These are phyloP conservation scores for Alauda arvensis DNA, from an alignment of 2,797 vertebrate species.

Conservation along the genomic window DNA sequence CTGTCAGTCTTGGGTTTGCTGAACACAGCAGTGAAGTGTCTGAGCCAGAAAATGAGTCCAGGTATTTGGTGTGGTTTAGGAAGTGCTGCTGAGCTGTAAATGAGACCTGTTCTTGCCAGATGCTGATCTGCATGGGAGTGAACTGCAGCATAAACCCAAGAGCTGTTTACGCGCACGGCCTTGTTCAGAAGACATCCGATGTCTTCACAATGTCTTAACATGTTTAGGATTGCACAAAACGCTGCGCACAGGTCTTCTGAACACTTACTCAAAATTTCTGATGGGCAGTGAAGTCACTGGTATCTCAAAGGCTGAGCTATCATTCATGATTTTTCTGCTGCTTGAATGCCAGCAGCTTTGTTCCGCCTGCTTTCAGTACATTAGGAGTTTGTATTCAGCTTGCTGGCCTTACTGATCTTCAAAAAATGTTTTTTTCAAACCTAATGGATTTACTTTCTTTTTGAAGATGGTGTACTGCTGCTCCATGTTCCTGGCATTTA, in stretches of 20 bases:
- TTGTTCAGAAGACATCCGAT: not conserved
- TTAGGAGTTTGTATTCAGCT: conserved; percentile 1
- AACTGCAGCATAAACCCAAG: not conserved
- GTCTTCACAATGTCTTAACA: not conserved
- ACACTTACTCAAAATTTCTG: not conserved
- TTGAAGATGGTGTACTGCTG: not conserved
- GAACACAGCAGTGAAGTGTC: not conserved
- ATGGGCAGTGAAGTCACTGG: not conserved
- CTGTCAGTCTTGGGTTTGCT: not conserved
- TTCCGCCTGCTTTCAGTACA: not conserved
- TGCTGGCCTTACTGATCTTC: not conserved
- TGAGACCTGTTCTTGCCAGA: not conserved
- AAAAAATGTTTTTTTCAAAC: not conserved
- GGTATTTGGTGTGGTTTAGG: conserved; percentile 62
- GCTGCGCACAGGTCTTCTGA: not conserved
- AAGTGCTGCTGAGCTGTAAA: not conserved
- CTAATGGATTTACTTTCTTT: not conserved
- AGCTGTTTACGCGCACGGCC: accelerated
- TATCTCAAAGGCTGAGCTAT: not conserved
- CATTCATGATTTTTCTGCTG: not conserved
- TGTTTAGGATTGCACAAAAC: not conserved
- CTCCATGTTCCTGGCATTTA: conserved; percentile 11
- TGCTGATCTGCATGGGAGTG: conserved; percentile 30
- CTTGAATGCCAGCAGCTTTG: not conserved
- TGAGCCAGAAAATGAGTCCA: conserved; percentile 43